Evolutionary conservation across 2,888 invertebrate genomes (phyloP).

Genomic region (Sicus ferrugineus): DNA sequence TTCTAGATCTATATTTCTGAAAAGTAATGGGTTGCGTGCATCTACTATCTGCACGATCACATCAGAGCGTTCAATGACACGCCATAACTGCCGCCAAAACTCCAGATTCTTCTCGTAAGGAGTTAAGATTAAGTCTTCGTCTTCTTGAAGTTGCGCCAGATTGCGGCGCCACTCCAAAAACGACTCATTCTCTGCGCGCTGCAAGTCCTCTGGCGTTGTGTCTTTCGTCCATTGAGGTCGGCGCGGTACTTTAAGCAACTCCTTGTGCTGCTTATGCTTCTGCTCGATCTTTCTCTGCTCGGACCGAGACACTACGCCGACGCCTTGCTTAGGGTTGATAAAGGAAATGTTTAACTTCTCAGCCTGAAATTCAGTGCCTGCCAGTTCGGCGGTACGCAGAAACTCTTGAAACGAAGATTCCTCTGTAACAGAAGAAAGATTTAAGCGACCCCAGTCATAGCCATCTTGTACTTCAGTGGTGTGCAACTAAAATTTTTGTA

Average conservation of each 20-base stretch:
- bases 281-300: slow-evolving; percentile 68
- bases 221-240: slow-evolving; percentile 83
- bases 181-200: slow-evolving; percentile 78
- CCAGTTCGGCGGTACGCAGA: slow-evolving; percentile 91
- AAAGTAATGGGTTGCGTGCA: slow-evolving; percentile 93
- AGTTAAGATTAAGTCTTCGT: slow-evolving; percentile 84
- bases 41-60: slow-evolving; percentile 94
- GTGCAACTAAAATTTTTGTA: slow-evolving; percentile 68
- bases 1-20: slow-evolving; percentile 92
- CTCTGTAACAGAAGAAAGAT: slow-evolving; percentile 92
- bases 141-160: slow-evolving; percentile 80
- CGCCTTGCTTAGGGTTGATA: slow-evolving; percentile 70
- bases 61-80: slow-evolving; percentile 96
- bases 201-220: slow-evolving; percentile 82
- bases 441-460: slow-evolving; percentile 88
- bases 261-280: slow-evolving; percentile 69
- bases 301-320: slow-evolving; percentile 70
- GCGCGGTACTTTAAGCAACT: slow-evolving; percentile 81
- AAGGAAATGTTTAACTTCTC: slow-evolving; percentile 87
- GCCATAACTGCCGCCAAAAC: slow-evolving; percentile 98
- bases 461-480: slow-evolving; percentile 90
- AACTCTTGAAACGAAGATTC: slow-evolving; percentile 97
- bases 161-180: slow-evolving; percentile 92
- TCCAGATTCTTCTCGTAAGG: slow-evolving; percentile 98
- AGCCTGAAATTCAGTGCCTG: slow-evolving; percentile 91